Base-by-base conservation (phyloP, 2,888 invertebrate species). In the Eumacrocentrus americanus region DNA sequence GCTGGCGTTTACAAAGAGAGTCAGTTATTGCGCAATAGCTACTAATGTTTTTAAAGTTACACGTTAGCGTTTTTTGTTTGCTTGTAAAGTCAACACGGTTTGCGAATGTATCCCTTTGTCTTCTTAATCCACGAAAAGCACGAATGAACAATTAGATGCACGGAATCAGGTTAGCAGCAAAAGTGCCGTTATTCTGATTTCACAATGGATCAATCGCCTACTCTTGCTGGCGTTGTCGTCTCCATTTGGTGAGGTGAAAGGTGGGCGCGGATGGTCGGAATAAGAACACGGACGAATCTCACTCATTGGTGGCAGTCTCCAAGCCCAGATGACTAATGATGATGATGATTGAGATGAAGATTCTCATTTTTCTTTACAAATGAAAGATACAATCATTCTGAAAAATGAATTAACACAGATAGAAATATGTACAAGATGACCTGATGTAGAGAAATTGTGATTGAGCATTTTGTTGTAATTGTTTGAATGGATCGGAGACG, bases 171-270 rank as follows among this genome's bases (percentile, higher is more conserved):
- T 68, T 70, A 70, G 60, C 61, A 61, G 65, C 44, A 42, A 42
- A 42, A 63, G 66, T 70, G 68, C 70, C 71, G 67, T 69, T 69
- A 67, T 67, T 60, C 42, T 55, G 66, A 67, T 70, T 70, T 68
- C 69, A 67, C 70, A 70, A 70, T 67, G 65, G 65, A 67, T 67
- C 67, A 68, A 71, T 71, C 65, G 68, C 59, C 63, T 57, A 54
- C 52, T 62, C 42, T 54, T 42, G 40, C n/a, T 3, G 23, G 23
- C 25, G 14, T 12, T 7, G 38, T 16, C 38, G 38, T 16, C 38
- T 50, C 34, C 11, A 37, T 29, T 48, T 37, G n/a, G 51, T 5
- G 57, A 66, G 66, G 66, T 66, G 64, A 66, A 62, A 66, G 66
- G 62, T 66, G 64, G 66, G 62, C 58, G 62, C 60, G 62, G 52